Percentiles rank a stretch among this genome's conserved stretches.
Conservation (phyloP, 2,888 invertebrate genomes). For the Dryobota labecula region DNA sequence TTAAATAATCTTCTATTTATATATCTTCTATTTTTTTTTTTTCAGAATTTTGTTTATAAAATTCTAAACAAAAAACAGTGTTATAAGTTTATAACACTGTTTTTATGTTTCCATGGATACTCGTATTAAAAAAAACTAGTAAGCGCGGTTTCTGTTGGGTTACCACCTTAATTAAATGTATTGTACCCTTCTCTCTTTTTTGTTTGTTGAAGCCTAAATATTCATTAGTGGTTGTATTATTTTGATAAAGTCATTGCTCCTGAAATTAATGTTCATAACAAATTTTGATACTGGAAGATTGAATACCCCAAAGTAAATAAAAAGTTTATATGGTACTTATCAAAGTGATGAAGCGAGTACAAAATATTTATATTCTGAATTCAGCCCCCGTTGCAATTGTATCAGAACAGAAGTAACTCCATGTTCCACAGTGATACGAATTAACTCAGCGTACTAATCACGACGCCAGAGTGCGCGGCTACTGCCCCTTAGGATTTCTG, state of each 20-base stretch:
- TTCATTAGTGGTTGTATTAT: background rate
- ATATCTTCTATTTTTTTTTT: too few relatives aligned
- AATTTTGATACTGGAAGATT: background rate
- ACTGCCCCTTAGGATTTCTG: constrained; percentile 24
- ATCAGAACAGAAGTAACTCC: constrained; percentile 26
- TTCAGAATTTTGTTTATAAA: too few relatives aligned
- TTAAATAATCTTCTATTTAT: too few relatives aligned
- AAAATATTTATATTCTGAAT: constrained; percentile 10
- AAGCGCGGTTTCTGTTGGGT: too few relatives aligned
- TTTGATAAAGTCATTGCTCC: background rate
- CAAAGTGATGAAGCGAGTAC: background rate
- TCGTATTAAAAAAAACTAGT: too few relatives aligned
- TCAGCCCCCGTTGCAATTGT: constrained; percentile 18
- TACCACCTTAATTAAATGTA: too few relatives aligned
- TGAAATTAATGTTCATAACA: background rate
- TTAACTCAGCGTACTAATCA: constrained; percentile 40
- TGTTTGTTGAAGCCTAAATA: constrained; percentile 5
- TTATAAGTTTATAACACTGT: too few relatives aligned
- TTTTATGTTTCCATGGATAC: too few relatives aligned
- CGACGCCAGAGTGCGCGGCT: constrained; percentile 1
- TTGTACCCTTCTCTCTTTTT: constrained; percentile 5
- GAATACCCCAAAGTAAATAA: background rate
- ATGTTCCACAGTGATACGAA: constrained; percentile 1
- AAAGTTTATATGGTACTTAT: background rate
- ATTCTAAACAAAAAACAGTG: too few relatives aligned